Evolutionary conservation across 1,140 invertebrate species (phyloP), one percentile per base, ranked within the genome.

Genomic region (Zaprionus lachaisei): DNA sequence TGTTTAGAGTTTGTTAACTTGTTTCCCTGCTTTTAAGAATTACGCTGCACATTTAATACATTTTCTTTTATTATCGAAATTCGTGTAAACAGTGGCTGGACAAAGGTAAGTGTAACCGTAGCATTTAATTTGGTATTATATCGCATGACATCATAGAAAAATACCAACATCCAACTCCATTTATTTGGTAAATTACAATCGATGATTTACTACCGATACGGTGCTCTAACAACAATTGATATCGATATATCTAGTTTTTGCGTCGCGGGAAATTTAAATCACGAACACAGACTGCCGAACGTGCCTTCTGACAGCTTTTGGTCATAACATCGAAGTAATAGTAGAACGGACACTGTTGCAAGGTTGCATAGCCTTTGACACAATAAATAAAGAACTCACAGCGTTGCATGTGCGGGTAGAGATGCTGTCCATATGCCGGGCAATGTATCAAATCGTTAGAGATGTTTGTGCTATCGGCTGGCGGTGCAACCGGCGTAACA

Each of bases 341-440:
- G 31, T 91, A 92, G 54, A 92, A 92, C 4, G 91, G 91, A 51
- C 91, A 92, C 38, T 85, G 81, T 22, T 92, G 91, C 37, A 92
- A 58, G 6, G 84, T 85, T 6, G 91, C 85, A 66, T 92, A 80
- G 11, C 91, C 91, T 26, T 92, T 92, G 1, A 92, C 82, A 54
- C 91, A 92, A 55, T 91, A 92, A n/a, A 92, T 91, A 37, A 92
- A 92, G 67, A 83, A 91, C 14, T 92, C 91, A 58, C 91, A 92
- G n/a, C 84, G 84, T 34, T 75, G 44, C 91, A 86, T 91, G 44
- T 92, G 80, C 2, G 91, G 91, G 58, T 81, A 92, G 61, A 91
- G 64, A 68, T 91, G 91, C 55, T 92, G 89, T 3, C 91, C 91
- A 75, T 91, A 81, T 26, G 72, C 12, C 2, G 91, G 91, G 9